phyloP scores from a whole-genome alignment of 92 coral and sea anemone genomes.

The Muricea muricata region DNA sequence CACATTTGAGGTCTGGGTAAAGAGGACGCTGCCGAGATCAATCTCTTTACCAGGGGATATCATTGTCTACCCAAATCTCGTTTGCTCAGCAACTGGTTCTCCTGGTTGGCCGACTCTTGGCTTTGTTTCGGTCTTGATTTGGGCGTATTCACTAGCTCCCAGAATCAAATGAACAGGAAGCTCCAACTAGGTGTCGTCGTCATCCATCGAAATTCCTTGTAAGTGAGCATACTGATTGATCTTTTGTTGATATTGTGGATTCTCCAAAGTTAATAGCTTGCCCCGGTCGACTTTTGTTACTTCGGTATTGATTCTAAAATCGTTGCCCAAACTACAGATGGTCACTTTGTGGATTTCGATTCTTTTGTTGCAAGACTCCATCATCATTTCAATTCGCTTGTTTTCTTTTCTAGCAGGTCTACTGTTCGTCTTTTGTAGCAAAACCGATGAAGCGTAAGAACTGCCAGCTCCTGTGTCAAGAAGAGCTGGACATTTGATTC shows the following conservation, averaged over 20 bases:
- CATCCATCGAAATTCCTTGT: conserved; percentile 46
- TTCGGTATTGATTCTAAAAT: conserved; percentile 34
- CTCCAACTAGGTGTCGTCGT: conserved; percentile 39
- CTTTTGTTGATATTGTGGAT: conserved; percentile 47
- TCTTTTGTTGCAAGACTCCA: conserved; percentile 46
- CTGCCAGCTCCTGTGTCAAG: conserved; percentile 68
- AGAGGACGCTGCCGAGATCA: too few species aligned
- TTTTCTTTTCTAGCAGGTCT: conserved; percentile 32
- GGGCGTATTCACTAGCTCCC: conserved; percentile 60
- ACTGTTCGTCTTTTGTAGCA: conserved; percentile 48
- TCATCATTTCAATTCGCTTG: conserved; percentile 62
- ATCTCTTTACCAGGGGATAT: too few species aligned
- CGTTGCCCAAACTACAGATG: conserved; percentile 17
- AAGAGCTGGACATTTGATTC: conserved; percentile 49
- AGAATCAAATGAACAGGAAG: conserved; percentile 61
- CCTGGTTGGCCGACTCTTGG: conserved; percentile 41
- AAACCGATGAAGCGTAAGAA: conserved; percentile 53
- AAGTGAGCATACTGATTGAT: conserved; percentile 42
- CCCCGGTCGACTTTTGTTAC: conserved; percentile 60
- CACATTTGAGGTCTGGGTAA: too few species aligned
- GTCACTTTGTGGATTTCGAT: conserved; percentile 40
- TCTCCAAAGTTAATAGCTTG: conserved; percentile 45
- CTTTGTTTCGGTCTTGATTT: too few species aligned
- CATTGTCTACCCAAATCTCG: too few species aligned
- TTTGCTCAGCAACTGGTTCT: conserved; percentile 51